Percentiles rank a stretch among this genome's conserved stretches.
phyloP scores from a whole-genome alignment of 2,113 vertebrate genomes.

The Dasypus novemcinctus region DNA sequence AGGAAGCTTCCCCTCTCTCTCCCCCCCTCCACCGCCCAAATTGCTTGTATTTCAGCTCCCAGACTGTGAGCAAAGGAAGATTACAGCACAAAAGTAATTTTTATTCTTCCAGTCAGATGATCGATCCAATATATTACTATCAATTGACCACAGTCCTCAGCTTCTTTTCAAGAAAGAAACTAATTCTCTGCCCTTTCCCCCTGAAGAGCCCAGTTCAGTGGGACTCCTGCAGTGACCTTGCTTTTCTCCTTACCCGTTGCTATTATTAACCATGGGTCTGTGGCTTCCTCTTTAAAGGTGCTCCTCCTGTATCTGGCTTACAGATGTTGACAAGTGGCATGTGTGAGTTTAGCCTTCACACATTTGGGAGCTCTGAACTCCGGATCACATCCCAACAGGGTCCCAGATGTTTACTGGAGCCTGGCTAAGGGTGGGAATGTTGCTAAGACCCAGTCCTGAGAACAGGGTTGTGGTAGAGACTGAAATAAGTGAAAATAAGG shows the following conservation, averaged over 20 bases:
- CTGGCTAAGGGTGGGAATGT: background rate
- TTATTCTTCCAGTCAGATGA: background rate
- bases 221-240: background rate
- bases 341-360: background rate
- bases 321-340: background rate
- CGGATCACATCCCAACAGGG: background rate
- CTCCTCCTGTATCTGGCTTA: background rate
- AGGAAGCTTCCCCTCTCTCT: background rate
- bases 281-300: constrained; percentile 6
- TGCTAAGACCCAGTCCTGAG: background rate
- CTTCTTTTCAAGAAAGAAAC: constrained; percentile 35
- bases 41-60: background rate
- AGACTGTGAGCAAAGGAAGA: background rate
- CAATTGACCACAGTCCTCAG: constrained; percentile 2
- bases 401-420: background rate
- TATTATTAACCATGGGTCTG: background rate
- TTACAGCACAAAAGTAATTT: background rate
- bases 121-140: background rate
- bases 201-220: background rate
- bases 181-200: background rate
- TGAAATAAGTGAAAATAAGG: background rate
- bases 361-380: background rate
- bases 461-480: background rate
- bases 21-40: background rate
- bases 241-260: background rate